These are phyloP conservation scores for Nephrocerus scutellatus DNA, from an alignment of 2,888 invertebrate genomes.

Conservation along the genomic window DNA sequence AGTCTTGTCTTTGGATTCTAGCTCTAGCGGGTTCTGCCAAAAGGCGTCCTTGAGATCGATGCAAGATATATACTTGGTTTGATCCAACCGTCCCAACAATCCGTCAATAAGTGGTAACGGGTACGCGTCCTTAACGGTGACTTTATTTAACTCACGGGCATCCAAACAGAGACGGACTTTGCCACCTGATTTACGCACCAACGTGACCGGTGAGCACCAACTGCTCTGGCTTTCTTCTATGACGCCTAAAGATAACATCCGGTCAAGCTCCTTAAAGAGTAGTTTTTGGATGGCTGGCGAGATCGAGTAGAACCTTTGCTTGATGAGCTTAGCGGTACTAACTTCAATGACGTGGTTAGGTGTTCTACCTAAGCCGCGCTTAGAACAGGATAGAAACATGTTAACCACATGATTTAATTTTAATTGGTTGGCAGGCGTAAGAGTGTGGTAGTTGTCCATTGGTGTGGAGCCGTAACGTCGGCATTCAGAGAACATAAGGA, in stretches of 20 bases:
- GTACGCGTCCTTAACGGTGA: constrained; percentile 15
- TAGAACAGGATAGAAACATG: no score
- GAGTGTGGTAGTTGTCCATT: no score
- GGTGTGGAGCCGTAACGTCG: no score
- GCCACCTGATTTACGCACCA: constrained; percentile 13
- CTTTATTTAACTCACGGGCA: constrained; percentile 14
- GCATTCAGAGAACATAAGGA: no score
- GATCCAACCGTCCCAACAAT: constrained; percentile 12
- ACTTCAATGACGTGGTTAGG: constrained; percentile 18
- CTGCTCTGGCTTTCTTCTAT: constrained; percentile 27
- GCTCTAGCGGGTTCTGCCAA: constrained; percentile 12
- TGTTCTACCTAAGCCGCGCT: constrained; percentile 19
- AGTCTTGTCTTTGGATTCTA: constrained; percentile 20
- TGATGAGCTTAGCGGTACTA: constrained; percentile 16
- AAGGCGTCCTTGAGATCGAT: constrained; percentile 17
- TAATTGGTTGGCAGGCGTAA: no score
- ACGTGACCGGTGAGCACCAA: constrained; percentile 15
- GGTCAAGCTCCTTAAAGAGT: constrained; percentile 27
- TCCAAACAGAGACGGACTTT: constrained; percentile 15
- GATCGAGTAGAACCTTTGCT: constrained; percentile 20
- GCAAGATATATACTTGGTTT: constrained; percentile 15
- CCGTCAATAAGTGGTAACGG: constrained; percentile 17
- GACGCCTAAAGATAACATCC: constrained; percentile 29
- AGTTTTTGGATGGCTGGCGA: constrained; percentile 19
- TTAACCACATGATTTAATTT: no score